Base-by-base conservation (phyloP, 2,113 vertebrate species). In the Machaerirhynchus nigripectus region DNA sequence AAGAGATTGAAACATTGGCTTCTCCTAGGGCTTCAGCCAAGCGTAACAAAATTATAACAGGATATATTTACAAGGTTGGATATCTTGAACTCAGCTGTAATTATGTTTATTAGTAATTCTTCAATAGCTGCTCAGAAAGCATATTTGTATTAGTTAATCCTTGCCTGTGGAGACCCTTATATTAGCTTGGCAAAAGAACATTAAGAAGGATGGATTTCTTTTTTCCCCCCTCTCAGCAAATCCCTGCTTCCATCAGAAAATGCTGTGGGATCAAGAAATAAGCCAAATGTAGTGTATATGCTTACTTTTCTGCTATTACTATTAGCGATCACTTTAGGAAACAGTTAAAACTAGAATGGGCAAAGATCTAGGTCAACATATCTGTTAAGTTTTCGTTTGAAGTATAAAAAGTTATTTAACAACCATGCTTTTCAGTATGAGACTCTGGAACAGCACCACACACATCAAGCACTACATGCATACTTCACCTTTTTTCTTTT, bases 121-220 rank as follows among this genome's bases (percentile, higher is more conserved):
- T 95, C 88, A 86, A 44, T 22, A 88, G 87, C 79, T 63, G 71
- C 87, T 93, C 64, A 88, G 82, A 95, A 95, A 93, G 82, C 96
- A 81, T 94, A 95, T 94, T 95, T 96, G 83, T 94, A 92, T 84
- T 88, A 93, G 90, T 80, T 96, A 96, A 96, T 95, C 90, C 93
- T 92, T 96, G 92, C 95, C 92, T 90, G 71, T 81, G 85, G 96
- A 96, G 83, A 96, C 76, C 60, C 87, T 71, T 65, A 81, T 70
- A 93, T 95, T 85, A 86, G 33, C 84, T 90, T 95, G 69, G 73
- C 90, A 94, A 93, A 90, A 90, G 87, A 90, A 95, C 83, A 84
- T 91, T 92, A 96, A 96, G 82, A 91, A 93, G 68, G 68, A 94
- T 60, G n/a, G 28, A 70, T 95, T 96, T 87, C 15, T 57, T 52